Conservation (phyloP, 2,113 vertebrate species). For the Nycticebus coucang region DNA sequence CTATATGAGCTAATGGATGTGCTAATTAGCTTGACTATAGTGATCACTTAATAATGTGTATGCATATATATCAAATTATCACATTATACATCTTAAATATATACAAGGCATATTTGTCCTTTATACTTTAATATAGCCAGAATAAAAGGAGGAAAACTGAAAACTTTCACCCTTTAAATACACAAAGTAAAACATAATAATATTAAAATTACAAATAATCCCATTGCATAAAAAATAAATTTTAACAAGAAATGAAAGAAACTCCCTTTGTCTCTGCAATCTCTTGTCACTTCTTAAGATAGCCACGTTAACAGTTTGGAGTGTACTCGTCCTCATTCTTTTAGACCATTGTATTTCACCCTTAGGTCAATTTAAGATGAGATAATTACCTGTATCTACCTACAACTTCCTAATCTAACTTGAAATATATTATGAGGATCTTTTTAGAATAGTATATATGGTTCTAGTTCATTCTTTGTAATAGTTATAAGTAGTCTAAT, state of each 20-base stretch:
- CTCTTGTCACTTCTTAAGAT: not conserved
- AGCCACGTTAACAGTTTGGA: not conserved
- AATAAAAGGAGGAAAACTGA: not conserved
- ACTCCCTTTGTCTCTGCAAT: not conserved
- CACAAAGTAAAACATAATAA: not conserved
- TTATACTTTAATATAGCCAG: not conserved
- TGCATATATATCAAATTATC: not conserved
- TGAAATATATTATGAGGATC: not conserved
- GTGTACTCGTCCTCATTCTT: not conserved
- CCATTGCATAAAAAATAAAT: not conserved
- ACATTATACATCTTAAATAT: not conserved
- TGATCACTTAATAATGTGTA: not conserved
- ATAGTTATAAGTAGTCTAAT: not conserved
- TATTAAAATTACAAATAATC: not conserved
- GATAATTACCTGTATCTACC: not conserved
- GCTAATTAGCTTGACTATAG: not conserved
- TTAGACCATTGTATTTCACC: not conserved
- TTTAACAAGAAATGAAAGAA: conserved; percentile 11
- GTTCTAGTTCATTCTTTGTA: not conserved
- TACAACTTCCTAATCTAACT: not conserved
- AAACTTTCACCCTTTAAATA: not conserved
- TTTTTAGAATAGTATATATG: not conserved
- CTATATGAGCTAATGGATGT: not conserved
- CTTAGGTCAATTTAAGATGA: not conserved
- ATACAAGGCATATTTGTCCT: not conserved